phyloP scores from a whole-genome alignment of 2,113 vertebrate genomes.

The Mionectes macconnelli region DNA sequence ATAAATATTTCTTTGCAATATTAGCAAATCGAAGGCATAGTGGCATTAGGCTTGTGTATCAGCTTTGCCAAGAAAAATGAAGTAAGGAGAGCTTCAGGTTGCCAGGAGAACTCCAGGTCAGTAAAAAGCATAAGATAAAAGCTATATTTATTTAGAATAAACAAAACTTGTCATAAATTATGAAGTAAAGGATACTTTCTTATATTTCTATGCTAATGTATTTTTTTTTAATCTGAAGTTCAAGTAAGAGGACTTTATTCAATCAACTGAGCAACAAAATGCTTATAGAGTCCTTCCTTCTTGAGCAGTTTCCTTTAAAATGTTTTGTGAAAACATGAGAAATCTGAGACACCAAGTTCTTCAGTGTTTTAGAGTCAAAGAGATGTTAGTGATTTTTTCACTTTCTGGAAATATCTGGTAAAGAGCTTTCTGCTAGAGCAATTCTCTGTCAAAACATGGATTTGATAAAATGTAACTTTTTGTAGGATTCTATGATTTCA shows the following conservation, averaged over 20 bases:
- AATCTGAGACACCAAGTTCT: neutral
- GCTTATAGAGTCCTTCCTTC: neutral
- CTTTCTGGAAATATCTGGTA: neutral
- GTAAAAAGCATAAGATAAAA: neutral
- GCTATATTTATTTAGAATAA: neutral
- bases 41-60: accelerated
- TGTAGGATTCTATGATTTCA: no score
- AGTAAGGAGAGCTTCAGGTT: neutral
- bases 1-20: neutral
- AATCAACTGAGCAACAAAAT: neutral
- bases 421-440: neutral
- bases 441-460: neutral
- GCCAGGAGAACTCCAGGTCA: neutral
- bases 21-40: neutral
- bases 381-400: neutral
- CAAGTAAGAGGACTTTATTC: neutral
- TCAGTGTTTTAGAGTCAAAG: neutral
- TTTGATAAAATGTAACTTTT: neutral
- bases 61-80: neutral
- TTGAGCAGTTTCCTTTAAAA: neutral
- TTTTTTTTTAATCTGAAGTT: neutral
- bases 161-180: neutral
- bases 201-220: neutral
- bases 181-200: neutral
- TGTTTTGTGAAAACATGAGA: neutral